phyloP scores from a whole-genome alignment of 2,797 vertebrate species.

The Sorex maritimensis region DNA sequence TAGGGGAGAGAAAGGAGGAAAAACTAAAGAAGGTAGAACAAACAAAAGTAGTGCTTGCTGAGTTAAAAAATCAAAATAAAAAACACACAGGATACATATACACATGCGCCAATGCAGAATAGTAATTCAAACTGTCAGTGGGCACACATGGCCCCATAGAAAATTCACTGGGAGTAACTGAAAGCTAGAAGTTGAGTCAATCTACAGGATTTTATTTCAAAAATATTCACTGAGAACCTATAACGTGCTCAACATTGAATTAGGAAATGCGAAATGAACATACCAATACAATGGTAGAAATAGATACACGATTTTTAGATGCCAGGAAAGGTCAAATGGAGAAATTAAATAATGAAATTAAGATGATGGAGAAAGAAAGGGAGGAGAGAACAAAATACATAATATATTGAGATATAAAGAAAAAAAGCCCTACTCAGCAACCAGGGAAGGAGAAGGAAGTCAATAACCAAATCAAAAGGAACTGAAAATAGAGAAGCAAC shows the following conservation, averaged over 20 bases:
- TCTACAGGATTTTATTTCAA: slow-evolving; percentile 42
- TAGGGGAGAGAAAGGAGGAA: neutral
- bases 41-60: neutral
- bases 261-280: neutral
- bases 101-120: neutral
- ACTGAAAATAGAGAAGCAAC: slow-evolving; percentile 44
- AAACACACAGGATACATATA: neutral
- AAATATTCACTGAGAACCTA: slow-evolving; percentile 16
- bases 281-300: neutral
- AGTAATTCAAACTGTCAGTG: neutral
- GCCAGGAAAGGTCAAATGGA: no score
- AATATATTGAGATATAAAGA: slow-evolving; percentile 33
- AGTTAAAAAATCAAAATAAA: slow-evolving; percentile 7
- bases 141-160: slow-evolving; percentile 6
- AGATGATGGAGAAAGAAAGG: no score
- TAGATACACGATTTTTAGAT: neutral
- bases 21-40: no score
- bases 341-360: no score
- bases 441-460: neutral
- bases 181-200: neutral
- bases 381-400: no score
- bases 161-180: neutral
- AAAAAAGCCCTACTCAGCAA: neutral
- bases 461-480: slow-evolving; percentile 30
- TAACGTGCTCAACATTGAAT: neutral